phyloP scores from a whole-genome alignment of 2,797 vertebrate species.

The Onychomys torridus region DNA sequence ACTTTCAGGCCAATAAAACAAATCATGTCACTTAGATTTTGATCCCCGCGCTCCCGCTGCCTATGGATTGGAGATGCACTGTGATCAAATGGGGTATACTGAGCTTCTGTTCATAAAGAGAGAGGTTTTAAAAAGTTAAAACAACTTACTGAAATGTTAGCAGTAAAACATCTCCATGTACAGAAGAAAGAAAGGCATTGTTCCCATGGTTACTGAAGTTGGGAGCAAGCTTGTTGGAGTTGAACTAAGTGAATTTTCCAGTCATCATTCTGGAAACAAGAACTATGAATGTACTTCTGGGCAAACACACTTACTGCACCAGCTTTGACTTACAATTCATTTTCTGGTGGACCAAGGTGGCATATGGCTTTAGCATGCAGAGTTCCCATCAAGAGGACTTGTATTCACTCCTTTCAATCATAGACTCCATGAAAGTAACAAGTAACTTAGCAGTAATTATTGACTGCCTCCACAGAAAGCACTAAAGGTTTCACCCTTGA shows the following conservation, averaged over 20 bases:
- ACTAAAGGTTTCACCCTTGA: neutral
- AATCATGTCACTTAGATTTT: neutral
- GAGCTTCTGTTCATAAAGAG: neutral
- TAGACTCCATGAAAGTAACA: neutral
- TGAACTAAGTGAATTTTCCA: neutral
- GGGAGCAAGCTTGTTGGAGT: conserved; percentile 3
- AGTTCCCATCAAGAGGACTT: neutral
- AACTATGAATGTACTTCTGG: conserved; percentile 3
- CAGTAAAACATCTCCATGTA: neutral
- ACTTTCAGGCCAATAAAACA: neutral
- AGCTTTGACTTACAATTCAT: neutral
- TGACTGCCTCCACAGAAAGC: neutral
- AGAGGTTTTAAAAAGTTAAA: neutral
- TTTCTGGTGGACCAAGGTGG: neutral
- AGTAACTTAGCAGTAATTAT: conserved; percentile 23
- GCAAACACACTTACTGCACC: neutral
- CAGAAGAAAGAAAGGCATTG: neutral
- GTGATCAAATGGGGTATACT: neutral
- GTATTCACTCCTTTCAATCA: neutral
- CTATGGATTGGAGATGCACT: neutral
- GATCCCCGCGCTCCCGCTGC: neutral
- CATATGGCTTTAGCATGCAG: neutral
- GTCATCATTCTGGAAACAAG: neutral
- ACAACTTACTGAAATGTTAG: neutral
- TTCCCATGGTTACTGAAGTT: neutral